Evolutionary conservation across 2,113 vertebrate genomes (phyloP).

Genomic region (Fukomys damarensis): DNA sequence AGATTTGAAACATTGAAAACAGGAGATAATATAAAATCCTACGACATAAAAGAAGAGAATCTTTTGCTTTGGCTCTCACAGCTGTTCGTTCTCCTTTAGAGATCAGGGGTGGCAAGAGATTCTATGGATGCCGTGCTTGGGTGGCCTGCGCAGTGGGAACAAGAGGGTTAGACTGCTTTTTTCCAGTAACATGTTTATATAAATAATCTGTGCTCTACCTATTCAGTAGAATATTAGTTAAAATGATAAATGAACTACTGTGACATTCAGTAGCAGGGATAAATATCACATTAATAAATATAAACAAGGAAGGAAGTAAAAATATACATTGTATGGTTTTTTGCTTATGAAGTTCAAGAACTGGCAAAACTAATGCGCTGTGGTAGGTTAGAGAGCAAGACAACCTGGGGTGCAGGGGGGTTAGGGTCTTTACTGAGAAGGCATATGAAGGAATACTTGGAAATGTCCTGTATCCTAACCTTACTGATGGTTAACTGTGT

Average conservation of each 20-base stretch:
- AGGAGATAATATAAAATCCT: neutral
- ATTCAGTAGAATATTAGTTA: no score
- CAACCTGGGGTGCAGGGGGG: no score
- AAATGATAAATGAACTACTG: neutral
- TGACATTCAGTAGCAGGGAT: neutral
- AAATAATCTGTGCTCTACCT: neutral
- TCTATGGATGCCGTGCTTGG: neutral
- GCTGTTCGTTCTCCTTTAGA: neutral
- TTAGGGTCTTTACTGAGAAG: neutral
- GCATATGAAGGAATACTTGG: neutral
- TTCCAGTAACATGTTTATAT: neutral
- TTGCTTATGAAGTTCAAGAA: neutral
- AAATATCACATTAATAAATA: neutral
- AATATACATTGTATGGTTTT: neutral
- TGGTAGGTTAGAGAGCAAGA: neutral
- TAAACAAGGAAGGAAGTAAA: neutral
- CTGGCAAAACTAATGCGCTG: neutral
- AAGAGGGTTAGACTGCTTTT: neutral
- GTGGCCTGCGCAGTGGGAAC: neutral
- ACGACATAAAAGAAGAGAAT: neutral
- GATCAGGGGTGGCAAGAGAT: neutral
- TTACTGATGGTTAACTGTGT: neutral
- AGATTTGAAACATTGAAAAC: neutral
- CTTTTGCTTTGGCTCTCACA: neutral
- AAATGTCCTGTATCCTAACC: neutral